phyloP scores from a whole-genome alignment of 2,113 vertebrate genomes.

The Clinocottus analis region DNA sequence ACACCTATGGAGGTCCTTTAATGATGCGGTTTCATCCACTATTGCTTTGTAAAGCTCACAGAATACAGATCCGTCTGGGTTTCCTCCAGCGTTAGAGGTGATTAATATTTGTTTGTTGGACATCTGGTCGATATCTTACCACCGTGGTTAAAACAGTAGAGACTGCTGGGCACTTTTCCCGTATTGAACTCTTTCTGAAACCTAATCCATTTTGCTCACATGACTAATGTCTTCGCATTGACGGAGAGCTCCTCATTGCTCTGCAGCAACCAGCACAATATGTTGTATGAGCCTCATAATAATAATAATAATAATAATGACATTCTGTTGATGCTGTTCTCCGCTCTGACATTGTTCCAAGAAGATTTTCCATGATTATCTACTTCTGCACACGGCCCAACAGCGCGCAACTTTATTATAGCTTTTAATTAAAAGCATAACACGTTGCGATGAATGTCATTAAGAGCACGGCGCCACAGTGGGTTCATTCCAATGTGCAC shows the following conservation, averaged over 20 bases:
- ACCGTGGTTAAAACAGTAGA: slow-evolving; percentile 53
- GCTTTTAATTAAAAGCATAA: slow-evolving; percentile 42
- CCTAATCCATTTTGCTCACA: slow-evolving; percentile 61
- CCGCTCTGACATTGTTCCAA: slow-evolving; percentile 10
- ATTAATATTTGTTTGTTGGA: slow-evolving; percentile 65
- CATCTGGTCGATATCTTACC: slow-evolving; percentile 60
- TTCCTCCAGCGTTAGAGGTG: slow-evolving; percentile 47
- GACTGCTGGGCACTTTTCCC: slow-evolving; percentile 34
- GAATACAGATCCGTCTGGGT: slow-evolving; percentile 29
- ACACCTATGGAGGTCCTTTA: slow-evolving; percentile 1
- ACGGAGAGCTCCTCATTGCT: slow-evolving; percentile 58
- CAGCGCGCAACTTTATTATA: slow-evolving; percentile 17
- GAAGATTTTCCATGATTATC: slow-evolving; percentile 13
- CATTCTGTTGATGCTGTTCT: neutral
- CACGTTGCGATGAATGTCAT: neutral
- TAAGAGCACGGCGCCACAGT: neutral
- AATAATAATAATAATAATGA: too few species aligned
- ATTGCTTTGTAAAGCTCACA: neutral
- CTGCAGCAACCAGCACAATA: slow-evolving; percentile 12
- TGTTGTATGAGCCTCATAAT: neutral
- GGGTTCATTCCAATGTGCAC: slow-evolving; percentile 20
- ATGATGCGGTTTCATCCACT: slow-evolving; percentile 35
- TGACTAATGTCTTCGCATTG: slow-evolving; percentile 61
- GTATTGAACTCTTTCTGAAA: slow-evolving; percentile 66
- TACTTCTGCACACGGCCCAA: neutral